Base-by-base conservation (phyloP, 64 coral and sea anemone genomes). In the Montipora capricornis region DNA sequence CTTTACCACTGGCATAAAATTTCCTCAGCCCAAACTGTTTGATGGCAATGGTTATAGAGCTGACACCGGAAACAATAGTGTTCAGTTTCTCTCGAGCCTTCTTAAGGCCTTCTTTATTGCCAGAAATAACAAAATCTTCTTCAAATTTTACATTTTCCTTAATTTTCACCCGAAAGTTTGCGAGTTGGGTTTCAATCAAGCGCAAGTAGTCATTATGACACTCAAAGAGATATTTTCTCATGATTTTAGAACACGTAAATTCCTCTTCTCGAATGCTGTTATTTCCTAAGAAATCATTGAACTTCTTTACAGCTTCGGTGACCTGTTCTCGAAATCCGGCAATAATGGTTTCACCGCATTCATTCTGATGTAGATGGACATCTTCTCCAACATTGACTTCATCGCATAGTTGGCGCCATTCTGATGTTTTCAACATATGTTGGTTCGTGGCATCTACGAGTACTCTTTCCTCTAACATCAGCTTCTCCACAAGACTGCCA, bases 301-400 rank as follows among this genome's bases (percentile, higher is more conserved):
- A 8, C 44, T 55, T 76, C 45, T 74, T 89, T 13, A 94, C 45
- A 44, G 87, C 93, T 20, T 78, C 68, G 4, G 3, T 13, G 22
- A 94, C 93, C 20, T 90, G 80, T 76, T 90, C 29, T 50, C 55
- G 74, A 14, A 94, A 94, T 3, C 93, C 93, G 19, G 57, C 76
- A 4, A 94, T 87, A 55, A 75, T 85, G 19, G 79, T 94, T 47
- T 94, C 87, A 22, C 62, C 76, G 74, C 61, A 90, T 5, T 66
- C 61, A 15, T 90, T 90, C 20, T 46, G 15, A 46, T 77, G 46
- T 8, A 90, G 76, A 77, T 55, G 20, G 9, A 94, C 53, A 4
- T 51, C 71, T 50, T 81, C 74, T 24, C 24, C 17, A 58, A 64
- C 68, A 8, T 88, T 81, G 53, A 90, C 20, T 19, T 75, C 50